A percentile compares a stretch with the other conserved stretches of the same genome.
Evolutionary conservation across 2,113 vertebrate genomes (phyloP).

Genomic region (Pogona vitticeps): DNA sequence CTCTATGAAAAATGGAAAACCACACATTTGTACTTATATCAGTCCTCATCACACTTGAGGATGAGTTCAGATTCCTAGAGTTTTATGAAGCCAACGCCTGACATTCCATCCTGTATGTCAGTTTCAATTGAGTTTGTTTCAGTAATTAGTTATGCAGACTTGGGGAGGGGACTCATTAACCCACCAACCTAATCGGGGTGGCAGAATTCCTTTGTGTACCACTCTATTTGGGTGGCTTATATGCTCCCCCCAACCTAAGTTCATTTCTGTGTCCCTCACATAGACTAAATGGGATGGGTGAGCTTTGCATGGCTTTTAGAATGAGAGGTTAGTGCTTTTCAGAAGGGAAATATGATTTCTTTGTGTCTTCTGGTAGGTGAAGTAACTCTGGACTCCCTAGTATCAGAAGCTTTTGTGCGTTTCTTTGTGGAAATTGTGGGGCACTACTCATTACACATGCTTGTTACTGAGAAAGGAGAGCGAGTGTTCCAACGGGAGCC

Average conservation of each 20-base stretch:
- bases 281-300: neutral
- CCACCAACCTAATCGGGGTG: too few relatives aligned
- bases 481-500: conserved; percentile 87
- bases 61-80: neutral
- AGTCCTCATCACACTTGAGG: neutral
- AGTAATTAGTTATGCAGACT: neutral
- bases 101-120: neutral
- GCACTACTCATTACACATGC: conserved; percentile 93
- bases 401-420: conserved; percentile 93
- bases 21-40: neutral
- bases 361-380: conserved; percentile 55
- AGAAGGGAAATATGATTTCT: neutral
- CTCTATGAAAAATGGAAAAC: neutral
- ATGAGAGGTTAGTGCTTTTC: neutral
- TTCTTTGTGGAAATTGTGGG: conserved; percentile 96
- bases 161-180: too few relatives aligned
- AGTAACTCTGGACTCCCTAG: conserved; percentile 78
- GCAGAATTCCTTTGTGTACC: too few relatives aligned
- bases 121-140: neutral
- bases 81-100: neutral
- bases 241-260: too few relatives aligned
- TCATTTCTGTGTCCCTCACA: neutral
- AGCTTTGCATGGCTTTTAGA: neutral
- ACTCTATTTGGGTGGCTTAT: too few relatives aligned
- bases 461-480: conserved; percentile 79